Evolutionary conservation across 2,888 invertebrate species (phyloP), one percentile per base, ranked within the genome.

Genomic region (Campoplex capitator): DNA sequence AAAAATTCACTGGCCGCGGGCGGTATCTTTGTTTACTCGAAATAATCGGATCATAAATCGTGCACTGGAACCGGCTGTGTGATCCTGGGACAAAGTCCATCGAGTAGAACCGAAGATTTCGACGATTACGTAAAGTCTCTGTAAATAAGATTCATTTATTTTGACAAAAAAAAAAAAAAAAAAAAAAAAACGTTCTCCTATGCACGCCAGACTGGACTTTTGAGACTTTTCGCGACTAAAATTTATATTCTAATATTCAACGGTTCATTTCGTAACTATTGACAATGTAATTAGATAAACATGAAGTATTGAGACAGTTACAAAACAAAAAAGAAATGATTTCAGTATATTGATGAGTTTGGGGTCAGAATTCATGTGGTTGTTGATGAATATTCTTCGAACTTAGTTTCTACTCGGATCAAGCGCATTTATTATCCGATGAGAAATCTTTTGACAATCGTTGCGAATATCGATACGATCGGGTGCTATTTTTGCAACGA

Each of bases 391-490:
- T 9, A 42, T 42, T 42, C 6, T 9, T 9, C 6, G 9, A 42
- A 9, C 0, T 42, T 2, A 18, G 16, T 23, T 16, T 48, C 48
- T 51, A 71, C 35, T 51, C 51, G 6, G 32, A 48, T 71, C 71
- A n/a, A 71, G 45, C 18, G 45, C 18, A 32, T 71, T 28, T 18
- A 45, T 9, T 35, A 18, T 71, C 71, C 8, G 51, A 71, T n/a
- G n/a, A 18, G 42, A 42, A 16, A n/a, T n/a, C 2, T 38, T 67
- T 42, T 67, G 18, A 3, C 32, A 9, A 42, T 67, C 38, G 35
- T 9, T n/a, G n/a, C n/a, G 7, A 67, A 18, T 38, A 67, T 67
- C 67, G n/a, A 67, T 67, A 23, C 42, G 67, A 67, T 67, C 9
- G 8, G 42, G 38, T 18, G 32, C 32, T 51, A 32, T 71, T 3